These are phyloP conservation scores for Cyprinus carpio DNA, from an alignment of 2,113 vertebrate genomes.

Conservation along the genomic window DNA sequence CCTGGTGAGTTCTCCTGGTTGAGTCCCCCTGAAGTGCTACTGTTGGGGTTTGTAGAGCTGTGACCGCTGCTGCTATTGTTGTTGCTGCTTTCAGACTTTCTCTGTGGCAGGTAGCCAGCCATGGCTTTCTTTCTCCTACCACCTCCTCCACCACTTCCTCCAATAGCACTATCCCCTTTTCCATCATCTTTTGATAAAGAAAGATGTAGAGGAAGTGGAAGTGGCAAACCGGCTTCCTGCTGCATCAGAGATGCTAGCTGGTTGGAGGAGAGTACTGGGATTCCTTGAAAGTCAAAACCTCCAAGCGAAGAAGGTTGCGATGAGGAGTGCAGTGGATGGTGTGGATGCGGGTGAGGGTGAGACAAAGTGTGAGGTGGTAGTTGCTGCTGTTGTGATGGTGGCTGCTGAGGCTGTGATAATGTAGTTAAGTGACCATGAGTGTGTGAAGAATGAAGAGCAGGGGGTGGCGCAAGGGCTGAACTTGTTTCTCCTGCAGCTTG, in stretches of 20 bases:
- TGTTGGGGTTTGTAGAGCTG: slow-evolving; percentile 71
- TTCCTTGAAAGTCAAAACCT: slow-evolving; percentile 82
- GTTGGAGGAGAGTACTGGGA: slow-evolving; percentile 81
- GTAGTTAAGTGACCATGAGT: slow-evolving; percentile 72
- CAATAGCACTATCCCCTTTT: slow-evolving; percentile 71
- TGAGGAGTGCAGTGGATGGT: slow-evolving; percentile 77
- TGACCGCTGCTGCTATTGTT: slow-evolving; percentile 68
- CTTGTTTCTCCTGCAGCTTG: slow-evolving; percentile 72
- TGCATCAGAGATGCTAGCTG: slow-evolving; percentile 81
- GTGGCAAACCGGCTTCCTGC: slow-evolving; percentile 78
- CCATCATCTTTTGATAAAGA: slow-evolving; percentile 79
- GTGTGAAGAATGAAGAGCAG: slow-evolving; percentile 79
- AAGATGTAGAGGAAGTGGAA: slow-evolving; percentile 77
- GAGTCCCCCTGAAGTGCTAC: slow-evolving; percentile 70
- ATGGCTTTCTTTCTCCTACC: slow-evolving; percentile 82
- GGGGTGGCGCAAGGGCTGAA: slow-evolving; percentile 75
- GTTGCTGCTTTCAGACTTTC: slow-evolving; percentile 73
- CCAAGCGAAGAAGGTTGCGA: slow-evolving; percentile 75
- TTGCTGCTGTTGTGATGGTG: slow-evolving; percentile 75
- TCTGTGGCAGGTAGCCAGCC: slow-evolving; percentile 81
- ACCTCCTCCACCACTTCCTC: slow-evolving; percentile 70
- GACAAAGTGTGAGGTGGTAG: slow-evolving; percentile 76
- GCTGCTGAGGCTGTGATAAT: slow-evolving; percentile 73
- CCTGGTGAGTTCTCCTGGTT: slow-evolving; percentile 72
- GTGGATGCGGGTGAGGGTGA: slow-evolving; percentile 76